Base-by-base conservation (phyloP, 2,113 vertebrate genomes). In the Trinectes maculatus region DNA sequence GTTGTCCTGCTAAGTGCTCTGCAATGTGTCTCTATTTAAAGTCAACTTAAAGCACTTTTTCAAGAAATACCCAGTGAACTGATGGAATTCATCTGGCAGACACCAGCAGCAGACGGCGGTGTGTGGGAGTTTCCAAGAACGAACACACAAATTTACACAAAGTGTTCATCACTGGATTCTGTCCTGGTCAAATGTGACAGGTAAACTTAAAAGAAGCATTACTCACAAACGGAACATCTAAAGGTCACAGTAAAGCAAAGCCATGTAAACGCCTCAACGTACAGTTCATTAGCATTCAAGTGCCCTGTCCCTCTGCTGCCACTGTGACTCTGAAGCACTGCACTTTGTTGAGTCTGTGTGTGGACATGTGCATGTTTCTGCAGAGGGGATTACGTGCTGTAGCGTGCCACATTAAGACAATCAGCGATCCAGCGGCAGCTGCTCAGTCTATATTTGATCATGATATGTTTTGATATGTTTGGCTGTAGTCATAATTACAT, bases 1-100 rank as follows among this genome's bases (percentile, higher is more conserved):
- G 39, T 2, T 22, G 19, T 52, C 71, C 75, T 1, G 62, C 48
- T 51, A 55, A 74, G 48, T 47, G 59, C 44, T 57, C 65, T 71
- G 73, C 62, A 73, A 58, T 68, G 71, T 62, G 69, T 65, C 40
- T 78, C 85, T 88, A 84, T 87, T 86, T 84, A 74, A 86, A 84
- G 82, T 55, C 66, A 71, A 77, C 76, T 79, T 77, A 82, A 75
- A 57, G 49, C 56, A 77, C 67, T 79, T 81, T 80, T 74, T 70
- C 55, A 15, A 57, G 69, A 74, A 68, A 71, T 53, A 65, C 26
- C 46, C 19, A 24, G 51, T 55, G 44, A 6, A 0, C 7, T 11
- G 11, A 44, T 33, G 18, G 26, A 39, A 54, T 61, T 72, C 31
- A 48, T 22, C 33, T 6, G 19, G 18, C 15, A 43, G n/a, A 57